A percentile compares a stretch with the other conserved stretches of the same genome.
Evolutionary conservation across 2,888 invertebrate species (phyloP).

Genomic region (Caenorhabditis becei): DNA sequence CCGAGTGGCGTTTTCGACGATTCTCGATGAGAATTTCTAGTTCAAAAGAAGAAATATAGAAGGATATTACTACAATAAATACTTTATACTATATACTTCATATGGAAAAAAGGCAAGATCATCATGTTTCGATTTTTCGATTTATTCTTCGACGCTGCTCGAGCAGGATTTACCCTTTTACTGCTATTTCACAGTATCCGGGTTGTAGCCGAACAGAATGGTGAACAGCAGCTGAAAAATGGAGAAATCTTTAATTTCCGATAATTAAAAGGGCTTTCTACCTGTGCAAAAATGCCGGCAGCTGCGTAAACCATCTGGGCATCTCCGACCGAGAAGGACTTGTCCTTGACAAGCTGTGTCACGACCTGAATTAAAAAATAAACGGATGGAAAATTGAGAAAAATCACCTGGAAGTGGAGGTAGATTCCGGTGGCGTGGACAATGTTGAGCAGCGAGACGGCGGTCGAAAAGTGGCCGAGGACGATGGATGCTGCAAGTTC

Average conservation of each 20-base stretch:
- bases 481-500: constrained; percentile 53
- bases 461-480: constrained; percentile 61
- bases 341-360: constrained; percentile 63
- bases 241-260: not conserved
- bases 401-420: constrained; percentile 73
- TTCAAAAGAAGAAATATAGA: not conserved
- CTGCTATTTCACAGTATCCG: too few relatives aligned
- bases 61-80: too few relatives aligned
- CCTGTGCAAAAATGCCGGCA: constrained; percentile 50
- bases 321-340: constrained; percentile 62
- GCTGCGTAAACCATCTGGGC: constrained; percentile 65
- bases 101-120: too few relatives aligned
- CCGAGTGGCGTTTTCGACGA: not conserved
- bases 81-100: too few relatives aligned
- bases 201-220: constrained; percentile 37
- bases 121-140: too few relatives aligned
- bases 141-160: too few relatives aligned
- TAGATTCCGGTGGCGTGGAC: constrained; percentile 64
- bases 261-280: not conserved
- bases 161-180: too few relatives aligned
- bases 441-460: constrained; percentile 59
- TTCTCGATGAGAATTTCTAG: not conserved
- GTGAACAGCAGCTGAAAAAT: constrained; percentile 38
- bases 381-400: not conserved
- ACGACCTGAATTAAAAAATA: constrained; percentile 54